Evolutionary conservation across 2,113 vertebrate genomes (phyloP).

Genomic region (Protomyctophum bolini): DNA sequence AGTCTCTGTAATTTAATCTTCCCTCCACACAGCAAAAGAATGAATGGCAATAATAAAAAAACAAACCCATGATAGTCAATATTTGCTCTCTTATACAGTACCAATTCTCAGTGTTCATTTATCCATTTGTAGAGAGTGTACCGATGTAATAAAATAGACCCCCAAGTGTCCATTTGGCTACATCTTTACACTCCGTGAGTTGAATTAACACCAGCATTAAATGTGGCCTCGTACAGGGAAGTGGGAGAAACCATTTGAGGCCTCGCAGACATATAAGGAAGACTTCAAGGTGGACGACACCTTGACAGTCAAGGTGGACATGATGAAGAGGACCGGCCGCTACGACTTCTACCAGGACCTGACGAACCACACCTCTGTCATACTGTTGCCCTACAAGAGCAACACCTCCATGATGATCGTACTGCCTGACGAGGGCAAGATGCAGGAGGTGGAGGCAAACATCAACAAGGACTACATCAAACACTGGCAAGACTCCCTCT

Average conservation of each 20-base stretch:
- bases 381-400: constrained; percentile 82
- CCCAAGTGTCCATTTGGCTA: too few species aligned
- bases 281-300: constrained; percentile 75
- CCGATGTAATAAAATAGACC: too few species aligned
- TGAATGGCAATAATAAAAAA: too few species aligned
- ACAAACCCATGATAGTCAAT: too few species aligned
- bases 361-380: constrained; percentile 53
- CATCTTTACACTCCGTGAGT: too few species aligned
- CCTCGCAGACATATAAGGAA: constrained; percentile 30
- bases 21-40: background rate
- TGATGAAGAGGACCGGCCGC: constrained; percentile 75
- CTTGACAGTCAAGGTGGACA: constrained; percentile 77
- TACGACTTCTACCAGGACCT: constrained; percentile 56
- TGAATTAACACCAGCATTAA: too few species aligned
- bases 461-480: constrained; percentile 66
- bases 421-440: constrained; percentile 82
- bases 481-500: constrained; percentile 65
- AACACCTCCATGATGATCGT: constrained; percentile 87
- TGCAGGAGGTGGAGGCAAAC: constrained; percentile 80
- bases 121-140: too few species aligned
- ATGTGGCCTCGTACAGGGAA: constrained; percentile 65
- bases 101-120: too few species aligned
- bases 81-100: too few species aligned
- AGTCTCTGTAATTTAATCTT: background rate
- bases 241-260: constrained; percentile 82